A percentile compares a stretch with the other conserved stretches of the same genome.
Evolutionary conservation across 2,888 invertebrate genomes (phyloP).

Genomic region (Corbicula japonica): DNA sequence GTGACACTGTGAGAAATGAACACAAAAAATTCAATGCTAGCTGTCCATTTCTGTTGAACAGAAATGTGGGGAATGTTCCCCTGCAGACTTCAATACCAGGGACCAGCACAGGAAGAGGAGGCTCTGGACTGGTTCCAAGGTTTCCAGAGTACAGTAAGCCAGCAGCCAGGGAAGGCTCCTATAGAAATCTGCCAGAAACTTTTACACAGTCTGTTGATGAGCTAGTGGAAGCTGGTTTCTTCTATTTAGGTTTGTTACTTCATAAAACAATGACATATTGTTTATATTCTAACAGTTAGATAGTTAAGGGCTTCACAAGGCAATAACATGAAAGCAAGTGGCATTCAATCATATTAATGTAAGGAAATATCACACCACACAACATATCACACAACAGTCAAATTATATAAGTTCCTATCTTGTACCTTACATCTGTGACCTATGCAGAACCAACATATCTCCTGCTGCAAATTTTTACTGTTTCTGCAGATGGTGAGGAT

Average conservation of each 20-base stretch:
- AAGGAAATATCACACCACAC: too few species aligned
- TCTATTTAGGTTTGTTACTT: constrained; percentile 66
- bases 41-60: constrained; percentile 61
- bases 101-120: constrained; percentile 15
- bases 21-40: constrained; percentile 58
- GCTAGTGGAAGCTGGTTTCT: constrained; percentile 67
- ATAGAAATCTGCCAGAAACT: constrained; percentile 33
- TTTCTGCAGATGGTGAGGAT: too few species aligned
- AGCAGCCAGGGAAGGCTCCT: constrained; percentile 52
- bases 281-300: too few species aligned
- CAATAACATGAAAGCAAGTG: too few species aligned
- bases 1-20: constrained; percentile 60
- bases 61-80: constrained; percentile 62
- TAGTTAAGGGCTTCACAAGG: too few species aligned
- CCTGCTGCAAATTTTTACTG: too few species aligned
- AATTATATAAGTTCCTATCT: too few species aligned
- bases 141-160: constrained; percentile 58
- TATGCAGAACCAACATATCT: too few species aligned
- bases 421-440: too few species aligned
- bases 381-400: too few species aligned
- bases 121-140: constrained; percentile 35
- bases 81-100: constrained; percentile 1
- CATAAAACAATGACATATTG: too few species aligned
- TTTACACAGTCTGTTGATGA: constrained; percentile 47
- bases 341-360: too few species aligned